Evolutionary conservation across 2,797 vertebrate species (phyloP), one percentile per base, ranked within the genome.

Genomic region (Clarias fuscus): DNA sequence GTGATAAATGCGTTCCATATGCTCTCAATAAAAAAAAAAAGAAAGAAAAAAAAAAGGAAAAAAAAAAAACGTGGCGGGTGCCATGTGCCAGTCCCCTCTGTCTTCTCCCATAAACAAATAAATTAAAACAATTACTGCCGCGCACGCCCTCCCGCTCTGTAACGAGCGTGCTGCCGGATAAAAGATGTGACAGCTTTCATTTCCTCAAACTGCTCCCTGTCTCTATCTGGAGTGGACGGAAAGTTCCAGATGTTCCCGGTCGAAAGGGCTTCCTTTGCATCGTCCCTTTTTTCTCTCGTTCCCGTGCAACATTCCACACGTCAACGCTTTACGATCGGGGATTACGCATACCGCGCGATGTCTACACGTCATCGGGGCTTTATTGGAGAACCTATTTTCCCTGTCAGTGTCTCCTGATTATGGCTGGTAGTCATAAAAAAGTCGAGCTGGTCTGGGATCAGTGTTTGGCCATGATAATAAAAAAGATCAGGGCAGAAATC

Each of bases 121-220:
- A 95, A 96, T 95, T 94, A 95, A 94, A 95, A 96, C 95, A 96
- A 96, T 96, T 95, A 95, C 92, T 40, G 90, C 89, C 24, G 89
- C 6, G 53, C 90, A 88, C 93, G 86, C 88, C 91, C 89, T 91
- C 37, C 40, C 87, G 76, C 85, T 83, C 88, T 62, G 93, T 93
- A 92, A 92, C 89, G 93, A 87, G 88, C 40, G 86, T 82, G 91
- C 90, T 88, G 89, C 85, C 83, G 73, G 0, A 90, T 93, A 92
- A 94, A 94, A 92, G 91, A 93, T 94, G 93, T 88, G 93, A 93
- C 92, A 91, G 89, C 77, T 92, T 91, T 92, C 88, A 84, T 92
- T 90, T 85, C 89, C 90, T 91, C 93, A 91, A 92, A 94, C 92
- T 91, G 91, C 92, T 93, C 91, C 73, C 91, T 89, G 85, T 92